Percentiles rank a stretch among this genome's conserved stretches.
Evolutionary conservation across 2,888 invertebrate species (phyloP).

Genomic region (Ellobium chinense): DNA sequence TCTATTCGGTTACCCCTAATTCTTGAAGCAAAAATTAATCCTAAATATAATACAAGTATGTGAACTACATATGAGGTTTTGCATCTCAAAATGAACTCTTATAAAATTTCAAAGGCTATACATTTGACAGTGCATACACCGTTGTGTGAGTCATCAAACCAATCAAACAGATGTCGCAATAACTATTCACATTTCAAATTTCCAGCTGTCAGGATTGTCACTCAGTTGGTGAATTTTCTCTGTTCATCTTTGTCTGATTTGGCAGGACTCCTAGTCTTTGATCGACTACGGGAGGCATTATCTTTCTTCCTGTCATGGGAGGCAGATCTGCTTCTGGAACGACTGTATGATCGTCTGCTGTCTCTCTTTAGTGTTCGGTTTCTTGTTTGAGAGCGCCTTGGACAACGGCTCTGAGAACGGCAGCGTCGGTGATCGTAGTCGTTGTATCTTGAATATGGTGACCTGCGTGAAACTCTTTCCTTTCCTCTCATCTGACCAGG

Average conservation of each 20-base stretch:
- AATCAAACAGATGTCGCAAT: no score
- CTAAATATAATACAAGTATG: no score
- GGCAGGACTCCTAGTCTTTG: slow-evolving; percentile 30
- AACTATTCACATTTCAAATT: no score
- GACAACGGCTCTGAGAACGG: slow-evolving; percentile 55
- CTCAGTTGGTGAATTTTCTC: slow-evolving; percentile 35
- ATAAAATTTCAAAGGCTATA: no score
- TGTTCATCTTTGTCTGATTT: slow-evolving; percentile 43
- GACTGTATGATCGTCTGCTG: slow-evolving; percentile 43
- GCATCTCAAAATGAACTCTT: no score
- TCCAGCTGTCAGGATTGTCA: no score
- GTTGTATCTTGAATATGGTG: slow-evolving; percentile 59
- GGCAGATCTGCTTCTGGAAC: slow-evolving; percentile 46
- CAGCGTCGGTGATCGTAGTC: slow-evolving; percentile 56
- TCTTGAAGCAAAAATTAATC: no score
- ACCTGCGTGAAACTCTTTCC: slow-evolving; percentile 55
- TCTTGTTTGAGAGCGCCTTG: slow-evolving; percentile 44
- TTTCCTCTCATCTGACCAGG: slow-evolving; percentile 71
- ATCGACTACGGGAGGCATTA: slow-evolving; percentile 25
- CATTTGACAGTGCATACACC: no score
- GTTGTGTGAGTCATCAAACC: no score
- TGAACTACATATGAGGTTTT: no score
- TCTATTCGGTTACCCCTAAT: no score
- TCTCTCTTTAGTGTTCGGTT: slow-evolving; percentile 36
- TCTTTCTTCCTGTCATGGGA: slow-evolving; percentile 46